A percentile compares a stretch with the other conserved stretches of the same genome.
These are phyloP conservation scores for Pachypeltis micranthus DNA, from an alignment of 1,140 invertebrate species.

Conservation along the genomic window DNA sequence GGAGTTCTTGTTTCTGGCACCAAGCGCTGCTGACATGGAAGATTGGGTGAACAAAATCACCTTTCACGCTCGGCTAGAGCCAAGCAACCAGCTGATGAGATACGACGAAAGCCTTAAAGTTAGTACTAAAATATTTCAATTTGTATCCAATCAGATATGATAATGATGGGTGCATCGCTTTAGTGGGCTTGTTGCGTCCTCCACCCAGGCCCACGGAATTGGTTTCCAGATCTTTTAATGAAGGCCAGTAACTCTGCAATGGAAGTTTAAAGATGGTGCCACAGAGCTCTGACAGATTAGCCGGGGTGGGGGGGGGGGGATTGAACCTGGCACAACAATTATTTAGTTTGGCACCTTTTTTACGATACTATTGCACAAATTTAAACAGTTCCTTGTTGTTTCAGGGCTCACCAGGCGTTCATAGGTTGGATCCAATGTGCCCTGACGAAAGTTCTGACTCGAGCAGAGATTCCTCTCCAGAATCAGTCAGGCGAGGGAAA, in stretches of 20 bases:
- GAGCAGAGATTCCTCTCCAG: conserved; percentile 39
- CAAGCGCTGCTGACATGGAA: conserved; percentile 59
- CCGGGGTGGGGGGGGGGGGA: background rate
- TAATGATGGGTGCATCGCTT: too few relatives aligned
- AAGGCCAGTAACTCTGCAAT: too few relatives aligned
- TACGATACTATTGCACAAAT: background rate
- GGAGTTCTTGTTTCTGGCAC: conserved; percentile 79
- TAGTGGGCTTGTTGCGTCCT: too few relatives aligned
- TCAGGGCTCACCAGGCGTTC: conserved; percentile 28
- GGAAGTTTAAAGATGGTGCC: too few relatives aligned
- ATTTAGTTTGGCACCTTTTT: background rate
- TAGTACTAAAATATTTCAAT: conserved; percentile 7
- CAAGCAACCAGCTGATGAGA: conserved; percentile 73
- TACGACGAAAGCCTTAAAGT: conserved; percentile 53
- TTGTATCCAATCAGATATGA: too few relatives aligned
- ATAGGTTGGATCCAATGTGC: conserved; percentile 6
- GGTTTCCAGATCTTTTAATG: too few relatives aligned
- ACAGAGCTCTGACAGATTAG: too few relatives aligned
- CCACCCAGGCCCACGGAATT: too few relatives aligned
- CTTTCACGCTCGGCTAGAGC: conserved; percentile 85
- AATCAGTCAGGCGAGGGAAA: conserved; percentile 34
- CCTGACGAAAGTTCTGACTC: conserved; percentile 27
- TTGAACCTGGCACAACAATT: background rate
- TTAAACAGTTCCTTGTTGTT: background rate
- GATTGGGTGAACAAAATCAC: conserved; percentile 91